Conservation (phyloP, 1,140 invertebrate species). For the Zaprionus capensis region DNA sequence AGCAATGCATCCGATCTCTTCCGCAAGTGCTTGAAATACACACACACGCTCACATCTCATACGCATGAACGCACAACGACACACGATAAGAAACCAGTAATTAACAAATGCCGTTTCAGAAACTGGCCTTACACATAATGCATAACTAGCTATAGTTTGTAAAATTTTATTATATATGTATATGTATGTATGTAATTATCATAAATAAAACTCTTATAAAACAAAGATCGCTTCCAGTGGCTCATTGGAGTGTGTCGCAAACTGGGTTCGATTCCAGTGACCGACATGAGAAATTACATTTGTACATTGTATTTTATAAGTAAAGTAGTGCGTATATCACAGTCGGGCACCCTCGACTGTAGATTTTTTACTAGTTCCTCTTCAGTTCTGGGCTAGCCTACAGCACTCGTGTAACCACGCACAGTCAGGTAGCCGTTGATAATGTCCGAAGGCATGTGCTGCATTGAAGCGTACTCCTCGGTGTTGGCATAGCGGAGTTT, state of each 20-base stretch:
- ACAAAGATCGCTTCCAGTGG: too few relatives aligned
- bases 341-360: too few relatives aligned
- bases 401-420: slow-evolving; percentile 93
- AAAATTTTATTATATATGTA: slow-evolving; percentile 57
- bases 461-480: slow-evolving; percentile 93
- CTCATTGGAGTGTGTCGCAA: too few relatives aligned
- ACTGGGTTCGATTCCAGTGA: too few relatives aligned
- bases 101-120: slow-evolving; percentile 49
- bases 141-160: slow-evolving; percentile 55
- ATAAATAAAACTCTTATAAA: slow-evolving; percentile 49
- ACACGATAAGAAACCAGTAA: slow-evolving; percentile 25
- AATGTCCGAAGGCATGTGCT: slow-evolving; percentile 94
- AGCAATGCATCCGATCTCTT: slow-evolving; percentile 43
- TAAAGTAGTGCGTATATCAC: too few relatives aligned
- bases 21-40: slow-evolving; percentile 32
- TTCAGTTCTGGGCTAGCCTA: slow-evolving; percentile 85
- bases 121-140: slow-evolving; percentile 48
- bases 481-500: slow-evolving; percentile 93
- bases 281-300: too few relatives aligned
- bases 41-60: slow-evolving; percentile 14
- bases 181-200: slow-evolving; percentile 41
- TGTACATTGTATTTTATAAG: too few relatives aligned
- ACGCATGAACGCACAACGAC: slow-evolving; percentile 16
- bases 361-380: too few relatives aligned
- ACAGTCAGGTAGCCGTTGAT: slow-evolving; percentile 94